Evolutionary conservation across 92 coral and sea anemone species (phyloP).

Genomic region (Porites rus): DNA sequence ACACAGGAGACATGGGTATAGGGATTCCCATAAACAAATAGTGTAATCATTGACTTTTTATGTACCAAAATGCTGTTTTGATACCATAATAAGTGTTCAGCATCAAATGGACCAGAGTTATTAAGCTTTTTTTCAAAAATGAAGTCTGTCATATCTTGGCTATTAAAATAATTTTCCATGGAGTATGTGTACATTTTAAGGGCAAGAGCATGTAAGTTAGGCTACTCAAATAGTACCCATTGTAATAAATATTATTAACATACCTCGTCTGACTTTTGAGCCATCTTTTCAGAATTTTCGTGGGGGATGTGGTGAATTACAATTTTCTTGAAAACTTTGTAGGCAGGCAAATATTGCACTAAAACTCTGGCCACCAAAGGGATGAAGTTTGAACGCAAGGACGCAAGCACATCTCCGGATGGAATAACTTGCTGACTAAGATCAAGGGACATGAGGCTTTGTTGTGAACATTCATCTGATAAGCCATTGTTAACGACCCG

Average conservation of each 20-base stretch:
- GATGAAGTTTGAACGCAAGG: neutral
- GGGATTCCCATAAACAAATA: too few species aligned
- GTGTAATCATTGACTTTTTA: too few species aligned
- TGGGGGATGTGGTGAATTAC: neutral
- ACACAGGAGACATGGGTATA: too few species aligned
- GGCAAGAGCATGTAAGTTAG: too few species aligned
- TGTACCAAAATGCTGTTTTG: neutral
- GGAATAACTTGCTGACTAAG: constrained; percentile 38
- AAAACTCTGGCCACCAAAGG: neutral
- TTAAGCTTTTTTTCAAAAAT: neutral
- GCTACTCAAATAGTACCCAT: too few species aligned
- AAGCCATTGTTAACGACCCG: constrained; percentile 6
- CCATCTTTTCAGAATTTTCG: constrained; percentile 13
- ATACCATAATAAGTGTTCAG: neutral
- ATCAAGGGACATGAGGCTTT: constrained; percentile 28
- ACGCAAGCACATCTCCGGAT: constrained; percentile 18
- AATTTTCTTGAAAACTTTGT: neutral
- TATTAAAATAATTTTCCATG: neutral
- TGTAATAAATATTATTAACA: too few species aligned
- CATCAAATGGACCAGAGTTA: constrained; percentile 4
- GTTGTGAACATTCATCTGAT: constrained; percentile 23
- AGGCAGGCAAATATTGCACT: constrained; percentile 2
- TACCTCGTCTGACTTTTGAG: neutral
- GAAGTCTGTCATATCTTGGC: neutral
- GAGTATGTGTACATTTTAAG: too few species aligned